Percentiles rank a stretch among this genome's conserved stretches.
phyloP scores from a whole-genome alignment of 1,140 invertebrate species.

The Sitobion miscanthi region DNA sequence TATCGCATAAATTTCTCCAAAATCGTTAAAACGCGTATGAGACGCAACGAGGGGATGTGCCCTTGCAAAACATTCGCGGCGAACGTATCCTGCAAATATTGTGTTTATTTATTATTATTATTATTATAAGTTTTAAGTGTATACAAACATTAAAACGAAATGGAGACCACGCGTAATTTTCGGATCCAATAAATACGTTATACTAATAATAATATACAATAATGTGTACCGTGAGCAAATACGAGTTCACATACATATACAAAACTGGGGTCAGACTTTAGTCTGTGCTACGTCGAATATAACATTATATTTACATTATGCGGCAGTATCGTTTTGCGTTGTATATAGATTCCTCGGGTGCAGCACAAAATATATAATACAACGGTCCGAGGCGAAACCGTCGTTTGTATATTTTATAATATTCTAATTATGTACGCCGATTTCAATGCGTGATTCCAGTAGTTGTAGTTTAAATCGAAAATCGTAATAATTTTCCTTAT shows the following conservation, averaged over 20 bases:
- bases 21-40: neutral
- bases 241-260: neutral
- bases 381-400: neutral
- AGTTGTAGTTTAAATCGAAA: neutral
- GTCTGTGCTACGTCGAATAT: neutral
- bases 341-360: neutral
- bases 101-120: neutral
- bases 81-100: neutral
- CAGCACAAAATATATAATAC: neutral
- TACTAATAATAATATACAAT: conserved; percentile 10
- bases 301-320: neutral
- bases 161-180: neutral
- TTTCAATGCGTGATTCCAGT: neutral
- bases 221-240: neutral
- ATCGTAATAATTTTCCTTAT: neutral
- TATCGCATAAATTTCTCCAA: neutral
- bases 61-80: neutral
- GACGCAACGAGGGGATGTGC: too few species aligned
- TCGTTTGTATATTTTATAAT: neutral
- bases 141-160: neutral
- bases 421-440: neutral
- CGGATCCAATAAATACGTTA: neutral
- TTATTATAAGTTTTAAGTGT: conserved; percentile 9
- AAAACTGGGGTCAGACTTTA: neutral
- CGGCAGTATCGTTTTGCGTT: neutral